Conservation (phyloP, 2,797 vertebrate species). For the Acipenser ruthenus region DNA sequence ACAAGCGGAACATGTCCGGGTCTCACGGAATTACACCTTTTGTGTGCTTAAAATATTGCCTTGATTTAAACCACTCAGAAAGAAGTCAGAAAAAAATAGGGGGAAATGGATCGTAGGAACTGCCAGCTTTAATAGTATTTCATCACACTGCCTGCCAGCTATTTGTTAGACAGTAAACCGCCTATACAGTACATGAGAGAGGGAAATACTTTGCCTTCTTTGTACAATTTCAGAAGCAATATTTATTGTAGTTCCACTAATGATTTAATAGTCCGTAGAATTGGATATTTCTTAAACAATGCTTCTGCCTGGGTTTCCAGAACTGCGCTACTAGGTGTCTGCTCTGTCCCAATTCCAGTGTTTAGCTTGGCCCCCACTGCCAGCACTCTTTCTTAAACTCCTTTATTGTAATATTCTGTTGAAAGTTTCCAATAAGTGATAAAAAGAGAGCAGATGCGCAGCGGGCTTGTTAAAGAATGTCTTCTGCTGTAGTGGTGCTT, state of each 20-base stretch:
- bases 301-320: constrained; percentile 29
- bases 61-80: no score
- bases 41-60: no score
- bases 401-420: background rate
- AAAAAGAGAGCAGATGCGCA: constrained; percentile 4
- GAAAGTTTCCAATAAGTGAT: background rate
- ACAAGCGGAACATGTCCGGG: no score
- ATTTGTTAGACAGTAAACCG: background rate
- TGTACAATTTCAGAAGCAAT: background rate
- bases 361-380: constrained; percentile 32
- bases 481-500: background rate
- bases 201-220: background rate
- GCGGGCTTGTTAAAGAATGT: background rate
- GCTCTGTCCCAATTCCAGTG: constrained; percentile 19
- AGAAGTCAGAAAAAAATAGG: no score
- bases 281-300: constrained; percentile 21
- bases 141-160: background rate
- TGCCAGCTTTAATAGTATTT: background rate
- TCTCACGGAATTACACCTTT: no score
- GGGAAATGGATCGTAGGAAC: no score
- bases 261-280: background rate
- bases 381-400: background rate
- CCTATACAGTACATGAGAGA: background rate
- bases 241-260: background rate
- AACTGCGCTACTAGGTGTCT: constrained; percentile 20